These are phyloP conservation scores for Paramuricea clavata DNA, from an alignment of 92 coral and sea anemone genomes.

Conservation along the genomic window DNA sequence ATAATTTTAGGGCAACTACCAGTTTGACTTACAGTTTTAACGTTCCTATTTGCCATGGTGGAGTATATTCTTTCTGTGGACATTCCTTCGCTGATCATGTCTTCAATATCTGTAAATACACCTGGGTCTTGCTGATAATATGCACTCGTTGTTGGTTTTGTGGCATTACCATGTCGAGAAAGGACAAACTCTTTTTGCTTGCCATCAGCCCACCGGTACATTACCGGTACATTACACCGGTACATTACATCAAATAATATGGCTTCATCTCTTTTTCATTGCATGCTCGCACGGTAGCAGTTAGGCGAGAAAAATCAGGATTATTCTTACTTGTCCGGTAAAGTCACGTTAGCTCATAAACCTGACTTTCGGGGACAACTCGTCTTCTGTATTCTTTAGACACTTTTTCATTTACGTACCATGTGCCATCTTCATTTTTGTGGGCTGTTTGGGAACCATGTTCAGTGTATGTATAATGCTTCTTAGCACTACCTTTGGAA, in stretches of 20 bases:
- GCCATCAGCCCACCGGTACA: constrained; percentile 40
- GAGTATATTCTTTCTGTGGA: constrained; percentile 61
- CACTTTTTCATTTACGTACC: constrained; percentile 46
- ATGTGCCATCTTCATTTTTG: constrained; percentile 35
- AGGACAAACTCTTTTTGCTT: constrained; percentile 56
- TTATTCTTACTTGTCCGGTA: constrained; percentile 58
- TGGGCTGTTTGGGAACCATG: constrained; percentile 54
- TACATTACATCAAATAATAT: too few species aligned
- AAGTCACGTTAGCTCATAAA: constrained; percentile 47
- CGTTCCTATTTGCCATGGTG: constrained; percentile 44
- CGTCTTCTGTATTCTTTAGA: constrained; percentile 17
- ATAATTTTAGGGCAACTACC: constrained; percentile 71
- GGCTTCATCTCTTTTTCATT: constrained; percentile 51
- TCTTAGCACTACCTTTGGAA: constrained; percentile 58
- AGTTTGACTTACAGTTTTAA: constrained; percentile 69
- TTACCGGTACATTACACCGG: too few species aligned
- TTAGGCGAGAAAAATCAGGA: constrained; percentile 53
- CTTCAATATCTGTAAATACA: constrained; percentile 59
- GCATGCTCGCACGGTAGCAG: constrained; percentile 41
- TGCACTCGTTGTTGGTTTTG: constrained; percentile 52
- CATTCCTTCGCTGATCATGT: constrained; percentile 63
- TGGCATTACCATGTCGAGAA: constrained; percentile 74
- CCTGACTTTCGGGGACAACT: constrained; percentile 37
- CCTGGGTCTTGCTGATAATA: constrained; percentile 70
- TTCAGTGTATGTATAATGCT: constrained; percentile 34